phyloP scores from a whole-genome alignment of 2,797 vertebrate genomes.

The Thalassophryne amazonica region DNA sequence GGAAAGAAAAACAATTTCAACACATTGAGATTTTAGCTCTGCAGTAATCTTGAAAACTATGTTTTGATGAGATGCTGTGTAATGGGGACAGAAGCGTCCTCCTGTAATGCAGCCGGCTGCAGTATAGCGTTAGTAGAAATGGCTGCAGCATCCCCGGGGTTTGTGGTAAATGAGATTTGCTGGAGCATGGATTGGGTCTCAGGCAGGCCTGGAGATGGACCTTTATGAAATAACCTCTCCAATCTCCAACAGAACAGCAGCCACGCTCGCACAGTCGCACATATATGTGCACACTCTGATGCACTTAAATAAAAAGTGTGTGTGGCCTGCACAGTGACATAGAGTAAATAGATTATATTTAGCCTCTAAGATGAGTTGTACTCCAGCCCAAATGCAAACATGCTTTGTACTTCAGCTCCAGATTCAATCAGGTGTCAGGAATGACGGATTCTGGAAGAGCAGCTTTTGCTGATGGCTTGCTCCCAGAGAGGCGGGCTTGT shows the following conservation, averaged over 20 bases:
- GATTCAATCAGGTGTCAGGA: no score
- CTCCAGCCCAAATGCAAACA: no score
- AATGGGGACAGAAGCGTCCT: neutral
- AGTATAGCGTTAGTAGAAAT: conserved; percentile 43
- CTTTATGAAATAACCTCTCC: conserved; percentile 63
- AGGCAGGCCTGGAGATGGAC: conserved; percentile 60
- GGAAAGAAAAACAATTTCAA: no score
- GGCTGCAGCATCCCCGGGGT: conserved; percentile 46
- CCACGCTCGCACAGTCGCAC: conserved; percentile 1
- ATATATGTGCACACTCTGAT: neutral
- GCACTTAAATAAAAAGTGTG: conserved; percentile 13
- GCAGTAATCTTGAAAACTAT: neutral
- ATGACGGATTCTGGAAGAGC: no score
- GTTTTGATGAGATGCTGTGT: conserved; percentile 7
- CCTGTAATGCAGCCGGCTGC: conserved; percentile 26
- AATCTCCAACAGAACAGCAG: conserved; percentile 49
- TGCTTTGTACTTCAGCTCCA: no score
- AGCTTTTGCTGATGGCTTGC: no score
- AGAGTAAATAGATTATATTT: conserved; percentile 9
- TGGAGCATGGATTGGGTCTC: conserved; percentile 62
- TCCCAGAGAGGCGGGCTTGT: no score
- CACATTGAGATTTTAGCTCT: neutral
- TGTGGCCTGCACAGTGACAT: conserved; percentile 3
- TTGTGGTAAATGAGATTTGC: conserved; percentile 65
- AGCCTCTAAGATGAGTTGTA: neutral